Conservation (phyloP, 2,888 invertebrate genomes). For the Sipha maydis region DNA sequence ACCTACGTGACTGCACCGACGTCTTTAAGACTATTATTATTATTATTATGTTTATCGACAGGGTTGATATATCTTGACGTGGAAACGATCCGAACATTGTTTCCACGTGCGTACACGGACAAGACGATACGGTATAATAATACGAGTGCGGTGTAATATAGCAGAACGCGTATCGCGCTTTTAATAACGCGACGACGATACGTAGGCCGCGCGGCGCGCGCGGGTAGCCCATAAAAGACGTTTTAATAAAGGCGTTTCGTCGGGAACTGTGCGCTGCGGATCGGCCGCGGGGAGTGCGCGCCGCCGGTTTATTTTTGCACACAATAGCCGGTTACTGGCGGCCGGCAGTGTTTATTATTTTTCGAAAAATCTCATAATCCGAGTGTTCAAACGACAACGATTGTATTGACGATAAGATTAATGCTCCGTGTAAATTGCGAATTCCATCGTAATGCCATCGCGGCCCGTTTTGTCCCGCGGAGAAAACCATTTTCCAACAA, state of each 20-base stretch:
- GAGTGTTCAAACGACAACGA: not conserved
- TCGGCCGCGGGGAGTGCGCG: not conserved
- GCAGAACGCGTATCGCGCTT: not conserved
- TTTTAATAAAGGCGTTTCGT: not conserved
- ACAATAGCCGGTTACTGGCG: not conserved
- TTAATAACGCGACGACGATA: not conserved
- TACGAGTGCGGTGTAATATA: not conserved
- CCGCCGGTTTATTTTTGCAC: not conserved
- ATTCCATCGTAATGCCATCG: too few relatives aligned
- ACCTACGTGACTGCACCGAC: too few relatives aligned
- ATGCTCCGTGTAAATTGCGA: not conserved
- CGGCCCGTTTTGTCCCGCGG: too few relatives aligned
- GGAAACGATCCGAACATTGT: not conserved
- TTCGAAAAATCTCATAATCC: not conserved
- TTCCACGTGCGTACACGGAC: not conserved
- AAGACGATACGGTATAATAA: not conserved
- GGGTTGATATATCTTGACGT: too few relatives aligned
- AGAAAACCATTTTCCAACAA: too few relatives aligned
- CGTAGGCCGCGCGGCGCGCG: not conserved
- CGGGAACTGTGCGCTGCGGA: not conserved
- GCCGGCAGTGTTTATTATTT: not conserved
- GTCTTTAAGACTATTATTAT: too few relatives aligned
- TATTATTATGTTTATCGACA: too few relatives aligned
- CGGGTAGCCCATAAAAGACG: not conserved
- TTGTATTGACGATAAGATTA: not conserved